These are phyloP conservation scores for Candoia aspera DNA, from an alignment of 2,113 vertebrate genomes.

Conservation along the genomic window DNA sequence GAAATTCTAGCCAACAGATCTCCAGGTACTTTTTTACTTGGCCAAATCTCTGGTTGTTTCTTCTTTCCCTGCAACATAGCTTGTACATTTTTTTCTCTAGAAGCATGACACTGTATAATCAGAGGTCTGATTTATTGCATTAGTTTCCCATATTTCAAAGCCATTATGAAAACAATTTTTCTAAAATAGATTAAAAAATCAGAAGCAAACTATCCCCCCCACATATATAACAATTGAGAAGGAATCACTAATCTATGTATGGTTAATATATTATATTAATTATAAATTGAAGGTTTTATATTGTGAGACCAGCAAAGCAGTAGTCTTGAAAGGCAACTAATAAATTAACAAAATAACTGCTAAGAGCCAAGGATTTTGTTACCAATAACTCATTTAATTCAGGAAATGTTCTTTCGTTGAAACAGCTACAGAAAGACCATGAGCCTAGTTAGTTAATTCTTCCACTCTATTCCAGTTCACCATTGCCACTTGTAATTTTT, in stretches of 20 bases:
- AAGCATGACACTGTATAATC: background rate
- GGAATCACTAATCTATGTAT: background rate
- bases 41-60: background rate
- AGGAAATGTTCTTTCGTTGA: background rate
- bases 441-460: background rate
- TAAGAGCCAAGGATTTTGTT: background rate
- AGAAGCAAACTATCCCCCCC: background rate
- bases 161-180: background rate
- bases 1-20: background rate
- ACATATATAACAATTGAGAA: background rate
- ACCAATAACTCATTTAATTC: background rate
- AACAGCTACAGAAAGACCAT: background rate
- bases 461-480: background rate
- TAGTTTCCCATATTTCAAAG: background rate
- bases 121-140: background rate
- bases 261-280: background rate
- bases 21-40: background rate
- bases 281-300: background rate
- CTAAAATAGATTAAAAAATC: background rate
- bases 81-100: background rate
- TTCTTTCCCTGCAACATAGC: background rate
- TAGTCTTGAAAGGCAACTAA: background rate
- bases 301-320: background rate
- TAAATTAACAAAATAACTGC: background rate
- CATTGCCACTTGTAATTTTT: background rate